Conservation (phyloP, 2,113 vertebrate genomes). For the Macheiramphus alcinus region DNA sequence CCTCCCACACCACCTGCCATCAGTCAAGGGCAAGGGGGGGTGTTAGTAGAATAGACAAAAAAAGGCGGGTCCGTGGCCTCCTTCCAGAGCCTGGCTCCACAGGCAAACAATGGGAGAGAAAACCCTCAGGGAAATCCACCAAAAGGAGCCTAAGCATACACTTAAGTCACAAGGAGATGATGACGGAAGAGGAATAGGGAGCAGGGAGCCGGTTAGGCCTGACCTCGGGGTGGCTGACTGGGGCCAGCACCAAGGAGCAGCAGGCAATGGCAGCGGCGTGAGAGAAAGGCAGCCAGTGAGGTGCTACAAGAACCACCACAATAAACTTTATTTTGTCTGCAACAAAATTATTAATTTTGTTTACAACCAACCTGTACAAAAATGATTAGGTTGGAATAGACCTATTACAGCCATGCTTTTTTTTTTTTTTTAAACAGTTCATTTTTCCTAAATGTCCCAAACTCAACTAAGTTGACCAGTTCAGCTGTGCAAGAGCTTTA, state of each 20-base stretch:
- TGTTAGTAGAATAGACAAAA: background rate
- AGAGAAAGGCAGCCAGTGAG: background rate
- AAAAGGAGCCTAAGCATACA: rapidly evolving
- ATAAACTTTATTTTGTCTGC: background rate
- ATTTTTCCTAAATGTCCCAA: background rate
- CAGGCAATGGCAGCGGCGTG: rapidly evolving
- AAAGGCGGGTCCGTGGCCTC: rapidly evolving
- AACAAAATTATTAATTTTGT: background rate
- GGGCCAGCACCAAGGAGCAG: background rate
- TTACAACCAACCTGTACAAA: background rate
- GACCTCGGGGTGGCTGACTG: too few species aligned
- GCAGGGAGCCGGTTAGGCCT: background rate
- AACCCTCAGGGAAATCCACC: background rate
- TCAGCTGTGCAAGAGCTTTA: background rate
- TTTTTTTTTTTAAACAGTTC: background rate
- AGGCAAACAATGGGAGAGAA: background rate
- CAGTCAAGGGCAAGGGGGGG: background rate
- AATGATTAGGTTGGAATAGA: background rate
- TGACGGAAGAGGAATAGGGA: background rate
- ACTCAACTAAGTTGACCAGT: background rate
- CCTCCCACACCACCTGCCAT: rapidly evolving
- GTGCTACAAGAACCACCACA: background rate
- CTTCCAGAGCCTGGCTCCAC: background rate
- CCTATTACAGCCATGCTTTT: background rate
- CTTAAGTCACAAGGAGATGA: too few species aligned